Evolutionary conservation across 2,888 invertebrate species (phyloP).

Genomic region (Coenonympha arcania): DNA sequence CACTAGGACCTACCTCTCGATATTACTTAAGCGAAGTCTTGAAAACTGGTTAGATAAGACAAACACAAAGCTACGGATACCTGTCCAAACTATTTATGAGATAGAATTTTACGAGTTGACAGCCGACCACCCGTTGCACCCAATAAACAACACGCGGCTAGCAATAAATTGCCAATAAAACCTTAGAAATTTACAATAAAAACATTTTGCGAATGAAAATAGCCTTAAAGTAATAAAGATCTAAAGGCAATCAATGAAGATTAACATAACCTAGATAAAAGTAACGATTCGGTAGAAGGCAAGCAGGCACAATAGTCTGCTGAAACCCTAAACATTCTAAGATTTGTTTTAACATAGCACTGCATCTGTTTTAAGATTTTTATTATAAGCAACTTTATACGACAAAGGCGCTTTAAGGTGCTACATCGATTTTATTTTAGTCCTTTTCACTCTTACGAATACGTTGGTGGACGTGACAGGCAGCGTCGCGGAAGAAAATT

Average conservation of each 20-base stretch:
- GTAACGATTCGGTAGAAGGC: no score
- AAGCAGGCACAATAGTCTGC: no score
- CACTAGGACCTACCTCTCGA: neutral
- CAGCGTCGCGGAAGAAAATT: no score
- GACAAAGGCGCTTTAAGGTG: no score
- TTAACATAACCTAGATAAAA: neutral
- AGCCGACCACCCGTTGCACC: conserved; percentile 29
- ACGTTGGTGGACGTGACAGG: no score
- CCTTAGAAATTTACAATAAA: conserved; percentile 27
- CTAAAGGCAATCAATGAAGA: neutral
- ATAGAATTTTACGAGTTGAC: conserved; percentile 32
- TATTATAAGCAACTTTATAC: conserved; percentile 3
- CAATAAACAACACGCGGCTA: conserved; percentile 28
- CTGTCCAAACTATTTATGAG: conserved; percentile 30
- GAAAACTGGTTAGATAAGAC: conserved; percentile 27
- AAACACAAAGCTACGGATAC: conserved; percentile 25
- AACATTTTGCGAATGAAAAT: conserved; percentile 17
- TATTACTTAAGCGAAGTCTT: conserved; percentile 13
- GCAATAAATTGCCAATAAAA: conserved; percentile 34
- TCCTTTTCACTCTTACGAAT: no score
- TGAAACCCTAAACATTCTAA: no score
- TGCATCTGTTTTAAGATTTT: neutral
- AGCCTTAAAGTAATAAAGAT: conserved; percentile 5
- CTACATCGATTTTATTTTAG: no score
- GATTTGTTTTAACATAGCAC: no score